A percentile compares a stretch with the other conserved stretches of the same genome.
Evolutionary conservation across 2,113 vertebrate genomes (phyloP).

Genomic region (Semnornis frantzii): DNA sequence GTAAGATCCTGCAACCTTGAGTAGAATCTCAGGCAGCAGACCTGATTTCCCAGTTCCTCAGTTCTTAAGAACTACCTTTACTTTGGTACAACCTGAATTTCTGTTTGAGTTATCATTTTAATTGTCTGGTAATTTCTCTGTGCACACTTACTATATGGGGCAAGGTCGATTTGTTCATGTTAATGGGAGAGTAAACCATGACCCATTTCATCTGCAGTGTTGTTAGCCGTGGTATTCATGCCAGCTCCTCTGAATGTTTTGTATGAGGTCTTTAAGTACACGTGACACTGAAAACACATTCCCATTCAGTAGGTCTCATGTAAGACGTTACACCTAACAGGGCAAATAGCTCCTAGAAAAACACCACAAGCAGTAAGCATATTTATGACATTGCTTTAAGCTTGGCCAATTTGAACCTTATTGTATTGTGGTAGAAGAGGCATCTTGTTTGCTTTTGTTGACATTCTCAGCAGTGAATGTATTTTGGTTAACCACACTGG

Average conservation of each 20-base stretch:
- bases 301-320: conserved; percentile 62
- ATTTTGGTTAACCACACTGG: conserved; percentile 84
- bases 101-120: conserved; percentile 44
- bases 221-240: conserved; percentile 59
- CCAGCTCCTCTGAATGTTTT: conserved; percentile 71
- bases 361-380: conserved; percentile 77
- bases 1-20: not conserved
- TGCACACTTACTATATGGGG: not conserved
- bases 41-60: conserved; percentile 35
- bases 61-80: conserved; percentile 19
- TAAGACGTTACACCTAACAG: conserved; percentile 45
- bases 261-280: conserved; percentile 69
- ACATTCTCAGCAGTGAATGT: conserved; percentile 79
- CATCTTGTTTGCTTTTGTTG: conserved; percentile 82
- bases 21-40: not conserved
- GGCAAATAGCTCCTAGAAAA: conserved; percentile 69
- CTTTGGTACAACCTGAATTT: conserved; percentile 16
- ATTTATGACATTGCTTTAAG: conserved; percentile 78
- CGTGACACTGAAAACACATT: conserved; percentile 75
- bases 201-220: conserved; percentile 55
- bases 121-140: conserved; percentile 64
- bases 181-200: conserved; percentile 50
- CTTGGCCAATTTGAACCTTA: conserved; percentile 71
- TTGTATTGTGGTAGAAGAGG: conserved; percentile 80
- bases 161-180: conserved; percentile 46